A percentile compares a stretch with the other conserved stretches of the same genome.
Evolutionary conservation across 2,797 vertebrate genomes (phyloP).

Genomic region (Danio choprae): DNA sequence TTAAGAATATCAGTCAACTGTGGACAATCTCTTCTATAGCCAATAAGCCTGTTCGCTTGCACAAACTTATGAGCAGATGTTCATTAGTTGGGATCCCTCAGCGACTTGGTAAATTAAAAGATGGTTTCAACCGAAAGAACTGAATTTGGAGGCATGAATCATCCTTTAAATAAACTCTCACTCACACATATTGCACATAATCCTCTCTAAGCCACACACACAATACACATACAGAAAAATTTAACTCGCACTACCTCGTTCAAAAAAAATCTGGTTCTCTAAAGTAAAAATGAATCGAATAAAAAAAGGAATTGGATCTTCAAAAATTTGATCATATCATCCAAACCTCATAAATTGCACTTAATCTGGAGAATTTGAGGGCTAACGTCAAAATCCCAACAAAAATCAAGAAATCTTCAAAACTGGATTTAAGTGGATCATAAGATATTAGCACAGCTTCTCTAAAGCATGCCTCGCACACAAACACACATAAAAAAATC

Average conservation of each 20-base stretch:
- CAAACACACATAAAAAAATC: neutral
- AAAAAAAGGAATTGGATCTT: conserved; percentile 48
- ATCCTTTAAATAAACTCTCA: conserved; percentile 48
- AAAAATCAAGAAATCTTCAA: conserved; percentile 11
- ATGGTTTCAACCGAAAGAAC: conserved; percentile 55
- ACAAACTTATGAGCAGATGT: conserved; percentile 15
- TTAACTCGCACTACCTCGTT: conserved; percentile 54
- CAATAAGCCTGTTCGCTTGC: conserved; percentile 27
- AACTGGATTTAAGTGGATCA: conserved; percentile 28
- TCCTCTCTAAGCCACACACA: conserved; percentile 45
- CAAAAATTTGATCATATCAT: conserved; percentile 52
- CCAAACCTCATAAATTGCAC: conserved; percentile 53
- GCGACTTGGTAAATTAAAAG: conserved; percentile 35
- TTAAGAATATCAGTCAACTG: conserved; percentile 56
- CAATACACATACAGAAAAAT: conserved; percentile 44
- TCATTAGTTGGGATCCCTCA: conserved; percentile 60
- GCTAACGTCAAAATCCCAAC: conserved; percentile 27
- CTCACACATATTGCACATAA: conserved; percentile 56
- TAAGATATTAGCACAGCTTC: conserved; percentile 19
- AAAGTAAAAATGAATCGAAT: conserved; percentile 41
- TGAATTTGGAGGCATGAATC: conserved; percentile 58
- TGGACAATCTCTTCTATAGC: conserved; percentile 53
- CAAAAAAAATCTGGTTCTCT: conserved; percentile 64
- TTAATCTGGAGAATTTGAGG: conserved; percentile 27
- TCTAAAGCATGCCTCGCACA: neutral